Evolutionary conservation across 1,140 invertebrate genomes (phyloP).

Genomic region (Drusus annulatus): DNA sequence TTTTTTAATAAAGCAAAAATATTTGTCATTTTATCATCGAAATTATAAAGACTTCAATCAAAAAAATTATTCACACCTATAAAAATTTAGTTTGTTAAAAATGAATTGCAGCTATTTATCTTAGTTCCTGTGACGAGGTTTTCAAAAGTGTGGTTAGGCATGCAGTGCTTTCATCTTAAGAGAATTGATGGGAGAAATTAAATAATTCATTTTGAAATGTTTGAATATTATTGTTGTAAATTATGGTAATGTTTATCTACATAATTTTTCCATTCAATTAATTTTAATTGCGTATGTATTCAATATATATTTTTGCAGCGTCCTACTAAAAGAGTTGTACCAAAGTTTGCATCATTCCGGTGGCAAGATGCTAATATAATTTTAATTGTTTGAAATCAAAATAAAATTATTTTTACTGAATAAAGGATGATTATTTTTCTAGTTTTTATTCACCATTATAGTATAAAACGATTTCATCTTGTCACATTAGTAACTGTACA

Average conservation of each 20-base stretch:
- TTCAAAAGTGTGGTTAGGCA: not conserved
- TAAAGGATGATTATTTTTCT: too few relatives aligned
- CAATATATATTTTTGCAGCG: not conserved
- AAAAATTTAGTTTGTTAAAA: not conserved
- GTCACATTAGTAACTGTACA: too few relatives aligned
- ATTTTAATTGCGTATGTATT: not conserved
- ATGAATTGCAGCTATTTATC: not conserved
- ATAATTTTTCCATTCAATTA: slow-evolving; percentile 14
- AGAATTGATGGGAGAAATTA: not conserved
- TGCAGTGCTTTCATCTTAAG: not conserved
- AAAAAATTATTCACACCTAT: not conserved
- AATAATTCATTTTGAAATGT: not conserved
- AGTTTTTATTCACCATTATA: too few relatives aligned
- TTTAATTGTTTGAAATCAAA: too few relatives aligned
- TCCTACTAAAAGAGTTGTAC: not conserved
- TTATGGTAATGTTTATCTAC: not conserved
- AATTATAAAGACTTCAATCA: slow-evolving; percentile 23
- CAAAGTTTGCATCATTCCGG: not conserved
- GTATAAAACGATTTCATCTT: too few relatives aligned
- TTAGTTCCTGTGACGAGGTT: not conserved
- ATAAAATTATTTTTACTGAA: too few relatives aligned
- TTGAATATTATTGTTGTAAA: not conserved
- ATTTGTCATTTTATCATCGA: not conserved
- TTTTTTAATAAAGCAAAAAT: not conserved
- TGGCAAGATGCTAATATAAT: not conserved